Evolutionary conservation across 2,888 invertebrate species (phyloP).

Genomic region (Campoplex nolae): DNA sequence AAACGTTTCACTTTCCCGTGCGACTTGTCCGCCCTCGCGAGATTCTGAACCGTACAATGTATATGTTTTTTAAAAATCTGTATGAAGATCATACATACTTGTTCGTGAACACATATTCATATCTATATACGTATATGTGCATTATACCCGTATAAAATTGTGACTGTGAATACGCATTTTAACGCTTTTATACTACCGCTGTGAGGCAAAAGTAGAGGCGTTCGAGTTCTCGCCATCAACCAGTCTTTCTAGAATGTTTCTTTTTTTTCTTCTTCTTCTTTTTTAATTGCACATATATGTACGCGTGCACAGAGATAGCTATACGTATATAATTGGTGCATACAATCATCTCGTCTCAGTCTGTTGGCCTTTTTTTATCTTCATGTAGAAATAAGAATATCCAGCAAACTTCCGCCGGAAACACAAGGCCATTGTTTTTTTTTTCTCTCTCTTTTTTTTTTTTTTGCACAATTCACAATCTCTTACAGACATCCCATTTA

Average conservation of each 20-base stretch:
- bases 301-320: neutral
- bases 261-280: neutral
- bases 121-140: too few species aligned
- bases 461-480: conserved; percentile 23
- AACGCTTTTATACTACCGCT: conserved; percentile 14
- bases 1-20: conserved; percentile 79
- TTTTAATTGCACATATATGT: neutral
- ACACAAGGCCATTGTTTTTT: conserved; percentile 83
- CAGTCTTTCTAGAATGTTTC: conserved; percentile 32
- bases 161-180: conserved; percentile 17
- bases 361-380: conserved; percentile 14
- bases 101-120: neutral
- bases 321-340: conserved; percentile 11
- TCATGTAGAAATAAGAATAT: conserved; percentile 26
- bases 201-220: neutral
- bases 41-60: conserved; percentile 71
- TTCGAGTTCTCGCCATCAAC: conserved; percentile 21
- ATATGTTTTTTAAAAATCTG: conserved; percentile 21
- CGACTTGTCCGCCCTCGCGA: conserved; percentile 70
- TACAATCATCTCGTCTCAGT: conserved; percentile 14
- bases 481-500: conserved; percentile 33
- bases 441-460: neutral
- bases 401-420: conserved; percentile 79
- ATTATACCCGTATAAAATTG: neutral
- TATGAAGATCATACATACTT: neutral